Conservation (phyloP, 2,797 vertebrate species). For the Chromobotia macracanthus region DNA sequence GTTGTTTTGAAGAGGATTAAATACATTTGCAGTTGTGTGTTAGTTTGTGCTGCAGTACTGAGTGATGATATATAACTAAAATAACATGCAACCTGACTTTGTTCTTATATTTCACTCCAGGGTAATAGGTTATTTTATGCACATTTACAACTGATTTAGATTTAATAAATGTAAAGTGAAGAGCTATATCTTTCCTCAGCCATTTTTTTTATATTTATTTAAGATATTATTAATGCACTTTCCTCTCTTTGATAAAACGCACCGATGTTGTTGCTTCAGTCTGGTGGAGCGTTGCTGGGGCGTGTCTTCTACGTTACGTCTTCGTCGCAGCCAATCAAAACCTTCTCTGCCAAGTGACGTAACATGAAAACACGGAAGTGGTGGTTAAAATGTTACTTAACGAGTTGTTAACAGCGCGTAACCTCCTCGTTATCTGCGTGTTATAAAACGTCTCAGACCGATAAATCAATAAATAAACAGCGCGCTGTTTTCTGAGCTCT, state of each 20-base stretch:
- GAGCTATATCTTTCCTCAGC: not conserved
- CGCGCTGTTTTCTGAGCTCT: not conserved
- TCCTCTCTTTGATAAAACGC: not conserved
- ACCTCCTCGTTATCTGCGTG: not conserved
- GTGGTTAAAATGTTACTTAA: constrained; percentile 30
- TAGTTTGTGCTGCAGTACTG: not conserved
- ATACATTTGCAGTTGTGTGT: not conserved
- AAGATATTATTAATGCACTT: no score
- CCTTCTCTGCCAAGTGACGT: not conserved
- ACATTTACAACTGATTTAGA: constrained; percentile 7
- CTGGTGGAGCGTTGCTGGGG: not conserved
- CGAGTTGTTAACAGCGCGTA: constrained; percentile 7
- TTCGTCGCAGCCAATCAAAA: constrained; percentile 23
- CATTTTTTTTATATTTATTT: not conserved
- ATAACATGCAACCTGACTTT: not conserved
- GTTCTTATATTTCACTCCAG: not conserved
- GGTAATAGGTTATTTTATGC: not conserved
- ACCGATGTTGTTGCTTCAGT: not conserved
- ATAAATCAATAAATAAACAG: not conserved
- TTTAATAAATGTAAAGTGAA: not conserved
- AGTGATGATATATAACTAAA: not conserved
- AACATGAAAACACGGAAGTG: constrained; percentile 37
- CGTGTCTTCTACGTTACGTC: not conserved
- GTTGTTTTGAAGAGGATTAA: not conserved
- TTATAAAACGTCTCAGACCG: not conserved